Conservation (phyloP, 1,140 invertebrate genomes). For the Apis laboriosa region DNA sequence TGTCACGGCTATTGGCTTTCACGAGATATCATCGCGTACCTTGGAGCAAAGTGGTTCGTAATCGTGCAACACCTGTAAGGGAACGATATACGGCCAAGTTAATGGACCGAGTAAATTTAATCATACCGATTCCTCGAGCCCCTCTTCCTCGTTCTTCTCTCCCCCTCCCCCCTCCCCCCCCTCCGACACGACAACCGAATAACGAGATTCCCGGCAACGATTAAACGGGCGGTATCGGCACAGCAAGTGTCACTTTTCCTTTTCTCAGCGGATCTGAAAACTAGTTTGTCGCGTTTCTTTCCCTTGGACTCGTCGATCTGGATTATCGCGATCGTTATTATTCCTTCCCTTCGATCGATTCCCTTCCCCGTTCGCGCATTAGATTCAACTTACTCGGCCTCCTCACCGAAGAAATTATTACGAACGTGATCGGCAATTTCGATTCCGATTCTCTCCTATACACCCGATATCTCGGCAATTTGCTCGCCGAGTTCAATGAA, state of each 20-base stretch:
- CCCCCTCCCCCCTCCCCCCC: too few relatives aligned
- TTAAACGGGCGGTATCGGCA: conserved; percentile 30
- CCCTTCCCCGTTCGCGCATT: background rate
- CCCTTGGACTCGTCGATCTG: background rate
- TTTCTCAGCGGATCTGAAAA: conserved; percentile 31
- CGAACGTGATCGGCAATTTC: background rate
- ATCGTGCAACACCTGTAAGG: conserved; percentile 53
- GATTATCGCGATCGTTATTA: background rate
- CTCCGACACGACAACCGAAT: too few relatives aligned
- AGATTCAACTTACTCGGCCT: too few relatives aligned
- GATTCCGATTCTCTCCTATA: background rate
- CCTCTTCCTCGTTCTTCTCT: too few relatives aligned
- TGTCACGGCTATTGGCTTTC: conserved; percentile 38
- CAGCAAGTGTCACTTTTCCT: conserved; percentile 45
- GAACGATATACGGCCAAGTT: conserved; percentile 12
- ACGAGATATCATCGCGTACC: conserved; percentile 36
- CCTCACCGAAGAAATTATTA: too few relatives aligned
- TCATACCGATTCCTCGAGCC: background rate
- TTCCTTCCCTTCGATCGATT: background rate
- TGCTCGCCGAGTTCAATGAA: background rate
- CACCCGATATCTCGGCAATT: background rate
- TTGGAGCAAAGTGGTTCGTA: conserved; percentile 65
- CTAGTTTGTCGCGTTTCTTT: conserved; percentile 37
- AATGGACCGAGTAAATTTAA: conserved; percentile 17
- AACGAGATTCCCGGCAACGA: background rate